These are phyloP conservation scores for Limonius californicus DNA, from an alignment of 1,140 invertebrate genomes.

Conservation along the genomic window DNA sequence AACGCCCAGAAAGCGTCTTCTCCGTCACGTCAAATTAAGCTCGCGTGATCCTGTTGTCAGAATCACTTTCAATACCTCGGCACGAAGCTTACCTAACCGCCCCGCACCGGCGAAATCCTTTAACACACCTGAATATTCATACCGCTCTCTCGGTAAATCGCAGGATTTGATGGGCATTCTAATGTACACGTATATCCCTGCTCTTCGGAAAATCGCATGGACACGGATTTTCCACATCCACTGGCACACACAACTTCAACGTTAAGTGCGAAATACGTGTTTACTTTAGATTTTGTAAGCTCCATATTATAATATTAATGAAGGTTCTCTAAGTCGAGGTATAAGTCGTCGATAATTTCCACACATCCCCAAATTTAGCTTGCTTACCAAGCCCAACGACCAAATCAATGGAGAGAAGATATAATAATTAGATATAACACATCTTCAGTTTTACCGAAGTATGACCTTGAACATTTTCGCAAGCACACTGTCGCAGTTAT, in stretches of 20 bases:
- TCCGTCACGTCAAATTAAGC: slow-evolving; percentile 13
- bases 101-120: slow-evolving; percentile 1
- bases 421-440: too few species aligned
- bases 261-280: neutral
- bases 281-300: neutral
- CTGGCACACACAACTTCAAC: neutral
- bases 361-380: too few species aligned
- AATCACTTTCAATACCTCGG: slow-evolving; percentile 12
- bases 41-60: slow-evolving; percentile 8
- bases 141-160: slow-evolving; percentile 7
- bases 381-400: too few species aligned
- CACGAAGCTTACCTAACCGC: slow-evolving; percentile 8
- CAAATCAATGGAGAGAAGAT: too few species aligned
- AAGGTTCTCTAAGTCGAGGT: too few species aligned
- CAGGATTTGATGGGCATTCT: slow-evolving; percentile 3
- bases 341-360: too few species aligned
- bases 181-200: slow-evolving; percentile 11
- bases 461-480: too few species aligned
- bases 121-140: slow-evolving; percentile 14
- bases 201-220: slow-evolving; percentile 9
- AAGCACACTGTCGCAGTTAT: too few species aligned
- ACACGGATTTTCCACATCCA: neutral
- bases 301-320: too few species aligned
- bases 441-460: too few species aligned
- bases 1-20: slow-evolving; percentile 9